These are phyloP conservation scores for Tretioscincus oriximinensis DNA, from an alignment of 2,113 vertebrate genomes.

Conservation along the genomic window DNA sequence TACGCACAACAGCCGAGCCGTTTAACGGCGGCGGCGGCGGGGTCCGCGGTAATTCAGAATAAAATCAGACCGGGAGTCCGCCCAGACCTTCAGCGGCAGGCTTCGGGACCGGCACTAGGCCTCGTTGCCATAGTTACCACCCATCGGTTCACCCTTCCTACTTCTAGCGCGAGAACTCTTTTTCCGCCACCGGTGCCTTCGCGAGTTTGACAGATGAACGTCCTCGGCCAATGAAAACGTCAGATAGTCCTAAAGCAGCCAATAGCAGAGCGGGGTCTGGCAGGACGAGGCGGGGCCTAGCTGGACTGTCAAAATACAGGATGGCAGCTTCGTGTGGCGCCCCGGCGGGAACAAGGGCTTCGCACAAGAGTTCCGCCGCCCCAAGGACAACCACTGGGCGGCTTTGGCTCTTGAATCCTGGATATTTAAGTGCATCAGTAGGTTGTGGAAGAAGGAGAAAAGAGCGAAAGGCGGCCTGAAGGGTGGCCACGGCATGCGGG, in stretches of 20 bases:
- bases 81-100: neutral
- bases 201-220: neutral
- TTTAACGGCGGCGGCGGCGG: neutral
- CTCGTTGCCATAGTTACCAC: conserved; percentile 35
- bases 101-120: neutral
- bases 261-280: neutral
- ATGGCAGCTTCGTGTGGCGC: neutral
- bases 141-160: neutral
- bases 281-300: neutral
- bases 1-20: neutral
- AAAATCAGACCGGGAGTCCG: too few relatives aligned
- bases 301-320: conserved; percentile 3
- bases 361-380: too few relatives aligned
- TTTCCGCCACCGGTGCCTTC: neutral
- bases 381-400: too few relatives aligned
- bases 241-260: neutral
- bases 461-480: too few relatives aligned
- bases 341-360: neutral
- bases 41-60: too few relatives aligned
- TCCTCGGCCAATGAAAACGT: neutral
- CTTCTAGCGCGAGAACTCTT: neutral
- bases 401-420: too few relatives aligned
- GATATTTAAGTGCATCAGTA: too few relatives aligned
- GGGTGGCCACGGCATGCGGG: neutral
- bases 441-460: too few relatives aligned